Evolutionary conservation across 2,888 invertebrate genomes (phyloP), one percentile per base, ranked within the genome.

Genomic region (Panopea generosa): DNA sequence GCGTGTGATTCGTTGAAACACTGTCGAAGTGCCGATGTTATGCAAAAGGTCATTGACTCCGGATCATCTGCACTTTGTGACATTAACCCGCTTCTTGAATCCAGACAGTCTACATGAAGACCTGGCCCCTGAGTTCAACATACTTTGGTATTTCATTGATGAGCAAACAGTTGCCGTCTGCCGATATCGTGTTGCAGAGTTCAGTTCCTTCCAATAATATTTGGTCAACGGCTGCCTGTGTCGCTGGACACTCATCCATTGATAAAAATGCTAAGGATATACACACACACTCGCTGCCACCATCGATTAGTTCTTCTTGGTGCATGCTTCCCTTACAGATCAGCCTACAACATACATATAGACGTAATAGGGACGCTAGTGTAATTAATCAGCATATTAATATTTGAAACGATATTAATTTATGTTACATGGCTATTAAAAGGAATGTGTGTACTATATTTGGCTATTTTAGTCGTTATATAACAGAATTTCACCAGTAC

Each of bases 251-350:
- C 29, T 33, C 55, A 55, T 53, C 40, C 38, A 27, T 61, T 26
- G 50, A 45, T 33, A 61, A 4, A 69, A 69, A 69, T 14, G 56
- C 33, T 7, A 60, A 1, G 1, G 68, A 55, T 52, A 45, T 20
- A 22, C 68, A 68, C 14, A 69, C 27, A 22, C 61, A 69, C 55
- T 69, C 55, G 47, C 69, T 69, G 0, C 69, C 61, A 22, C 69
- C 69, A 26, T 14, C 47, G 29, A 47, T 33, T 16, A 62, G 22
- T 7, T 61, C 68, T 2, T 22, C 68, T 53, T 68, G 68, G 60
- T 60, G 60, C 16, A 59, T 9, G 24, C 29, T 56, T n/a, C 65
- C 56, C 45, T 65, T 43, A 24, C 29, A 55, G n/a, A 55, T 29
- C 20, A 56, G 57, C 43, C 66, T 66, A 40, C 20, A 56, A 47